These are phyloP conservation scores for Excalfactoria chinensis DNA, from an alignment of 2,113 vertebrate species.

Conservation along the genomic window DNA sequence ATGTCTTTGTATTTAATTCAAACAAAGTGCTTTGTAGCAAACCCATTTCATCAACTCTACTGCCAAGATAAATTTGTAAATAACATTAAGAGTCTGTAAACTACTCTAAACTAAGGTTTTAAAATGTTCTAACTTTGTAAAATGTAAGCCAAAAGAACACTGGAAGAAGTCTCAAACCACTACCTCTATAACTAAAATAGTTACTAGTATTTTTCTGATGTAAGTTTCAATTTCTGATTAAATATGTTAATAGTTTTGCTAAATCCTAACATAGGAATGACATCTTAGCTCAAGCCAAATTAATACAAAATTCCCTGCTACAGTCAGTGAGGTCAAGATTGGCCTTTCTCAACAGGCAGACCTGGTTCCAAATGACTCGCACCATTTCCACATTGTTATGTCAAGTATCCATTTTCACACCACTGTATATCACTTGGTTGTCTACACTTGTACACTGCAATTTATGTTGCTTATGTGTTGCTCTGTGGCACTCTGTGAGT, in stretches of 20 bases:
- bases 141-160: neutral
- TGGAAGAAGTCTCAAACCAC: neutral
- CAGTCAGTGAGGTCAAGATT: neutral
- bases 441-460: neutral
- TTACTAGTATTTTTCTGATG: neutral
- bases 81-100: slow-evolving; percentile 5
- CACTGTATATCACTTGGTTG: neutral
- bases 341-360: neutral
- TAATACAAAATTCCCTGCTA: neutral
- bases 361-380: neutral
- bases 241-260: neutral
- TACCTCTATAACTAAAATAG: neutral
- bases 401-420: neutral
- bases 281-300: neutral
- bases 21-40: slow-evolving; percentile 21
- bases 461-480: neutral
- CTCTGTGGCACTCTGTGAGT: neutral
- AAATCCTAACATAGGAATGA: neutral
- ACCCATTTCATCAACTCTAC: neutral
- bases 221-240: neutral
- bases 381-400: neutral
- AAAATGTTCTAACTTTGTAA: neutral
- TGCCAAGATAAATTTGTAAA: slow-evolving; percentile 7
- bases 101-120: neutral
- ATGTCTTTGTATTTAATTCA: slow-evolving; percentile 36